Base-by-base conservation (phyloP, 2,888 invertebrate species). In the Gonocerus acuteangulatus region DNA sequence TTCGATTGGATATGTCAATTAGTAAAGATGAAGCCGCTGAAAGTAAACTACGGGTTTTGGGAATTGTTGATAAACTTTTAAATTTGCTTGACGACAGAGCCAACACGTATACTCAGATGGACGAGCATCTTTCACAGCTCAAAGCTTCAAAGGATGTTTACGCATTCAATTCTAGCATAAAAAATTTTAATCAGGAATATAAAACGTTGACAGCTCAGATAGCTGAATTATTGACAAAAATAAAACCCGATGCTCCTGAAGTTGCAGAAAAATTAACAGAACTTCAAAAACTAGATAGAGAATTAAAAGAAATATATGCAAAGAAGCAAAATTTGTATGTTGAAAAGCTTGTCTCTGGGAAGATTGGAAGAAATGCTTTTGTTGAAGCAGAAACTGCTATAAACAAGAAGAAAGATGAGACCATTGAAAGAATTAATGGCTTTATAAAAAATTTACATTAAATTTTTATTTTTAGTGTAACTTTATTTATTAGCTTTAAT, bases 1-100 rank as follows among this genome's bases (percentile, higher is more conserved):
- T 95, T 65, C 82, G 97, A 69, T 79, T 97, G 73, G 97, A 99
- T 78, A 96, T 99, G 77, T 91, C 95, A 61, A 94, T 97, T 70
- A 67, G 66, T 39, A 67, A 66, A 75, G 79, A 80, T 70, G 78
- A 78, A 65, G 76, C 73, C 2, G 79, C 77, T 27, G 82, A 77
- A 64, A 74, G 74, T 52, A 74, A 72, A 52, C 66, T 77, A 23
- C 70, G 76, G 15, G 73, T 77, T 56, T 75, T 76, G 47, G 76
- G 77, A 1, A 73, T 75, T 15, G 74, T 77, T 62, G 83, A 82
- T 69, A 78, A 79, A 64, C 76, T 83, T 2, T 74, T 81, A 61
- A 75, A 75, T 32, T 76, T 78, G 23, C 83, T 84, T 68, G 82
- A 82, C 68, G 77, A 79, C 60, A 75, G 84, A 54, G 79, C 79